phyloP scores from a whole-genome alignment of 2,888 invertebrate species.

The Calephelis perditalis region DNA sequence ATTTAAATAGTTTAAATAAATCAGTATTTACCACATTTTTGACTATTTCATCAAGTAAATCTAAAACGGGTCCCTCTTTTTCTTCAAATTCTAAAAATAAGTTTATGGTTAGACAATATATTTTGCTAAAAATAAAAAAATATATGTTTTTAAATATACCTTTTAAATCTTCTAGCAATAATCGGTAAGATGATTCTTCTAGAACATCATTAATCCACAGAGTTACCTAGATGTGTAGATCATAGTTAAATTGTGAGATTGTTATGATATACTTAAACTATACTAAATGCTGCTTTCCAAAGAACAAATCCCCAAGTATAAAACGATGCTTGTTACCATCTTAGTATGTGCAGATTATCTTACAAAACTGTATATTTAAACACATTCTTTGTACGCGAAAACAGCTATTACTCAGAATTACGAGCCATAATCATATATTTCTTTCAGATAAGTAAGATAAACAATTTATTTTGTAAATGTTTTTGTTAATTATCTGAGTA shows the following conservation, averaged over 20 bases:
- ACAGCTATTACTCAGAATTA: too few relatives aligned
- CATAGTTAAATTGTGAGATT: background rate
- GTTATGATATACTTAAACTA: too few relatives aligned
- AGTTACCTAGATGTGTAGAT: slow-evolving; percentile 42
- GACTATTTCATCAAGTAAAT: slow-evolving; percentile 53
- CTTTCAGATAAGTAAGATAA: too few relatives aligned
- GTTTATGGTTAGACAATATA: slow-evolving; percentile 21
- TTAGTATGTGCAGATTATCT: too few relatives aligned
- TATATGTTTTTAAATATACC: slow-evolving; percentile 40
- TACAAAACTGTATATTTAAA: too few relatives aligned
- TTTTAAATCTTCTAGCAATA: slow-evolving; percentile 51
- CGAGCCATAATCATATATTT: too few relatives aligned
- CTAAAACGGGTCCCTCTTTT: slow-evolving; percentile 56
- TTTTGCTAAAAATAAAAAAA: slow-evolving; percentile 15
- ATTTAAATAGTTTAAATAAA: background rate
- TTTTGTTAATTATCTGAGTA: too few relatives aligned
- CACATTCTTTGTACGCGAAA: too few relatives aligned
- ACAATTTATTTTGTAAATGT: too few relatives aligned
- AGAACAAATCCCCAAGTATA: too few relatives aligned
- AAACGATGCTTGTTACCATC: too few relatives aligned
- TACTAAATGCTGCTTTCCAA: too few relatives aligned
- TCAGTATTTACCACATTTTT: slow-evolving; percentile 45
- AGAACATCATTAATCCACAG: slow-evolving; percentile 55
- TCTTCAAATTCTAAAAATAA: slow-evolving; percentile 55
- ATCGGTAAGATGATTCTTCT: slow-evolving; percentile 43